Conservation (phyloP, 2,888 invertebrate species). For the Balanococcus diminutus region DNA sequence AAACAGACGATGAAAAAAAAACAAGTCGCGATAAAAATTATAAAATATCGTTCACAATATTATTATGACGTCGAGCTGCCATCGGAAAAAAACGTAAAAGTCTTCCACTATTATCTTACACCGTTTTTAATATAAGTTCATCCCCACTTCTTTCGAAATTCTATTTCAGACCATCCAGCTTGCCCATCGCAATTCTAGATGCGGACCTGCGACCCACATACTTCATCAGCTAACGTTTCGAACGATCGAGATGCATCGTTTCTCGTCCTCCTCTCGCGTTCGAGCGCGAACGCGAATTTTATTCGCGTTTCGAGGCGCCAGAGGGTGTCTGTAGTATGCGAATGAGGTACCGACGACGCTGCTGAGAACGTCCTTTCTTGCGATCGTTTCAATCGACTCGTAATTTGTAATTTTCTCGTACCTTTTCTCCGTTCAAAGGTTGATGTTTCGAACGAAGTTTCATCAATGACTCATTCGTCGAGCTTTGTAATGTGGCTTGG, state of each 20-base stretch:
- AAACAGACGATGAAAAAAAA: background rate
- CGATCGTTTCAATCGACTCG: background rate
- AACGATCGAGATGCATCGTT: conserved; percentile 30
- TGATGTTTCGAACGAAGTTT: background rate
- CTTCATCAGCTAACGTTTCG: background rate
- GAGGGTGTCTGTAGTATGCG: background rate
- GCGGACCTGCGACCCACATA: conserved; percentile 46
- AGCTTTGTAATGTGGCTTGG: background rate
- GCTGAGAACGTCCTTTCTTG: background rate
- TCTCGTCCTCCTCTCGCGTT: no score
- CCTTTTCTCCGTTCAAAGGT: background rate
- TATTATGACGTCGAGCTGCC: conserved; percentile 46
- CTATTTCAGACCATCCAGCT: conserved; percentile 55
- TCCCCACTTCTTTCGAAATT: conserved; percentile 49
- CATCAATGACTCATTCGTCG: background rate
- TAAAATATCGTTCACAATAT: conserved; percentile 18
- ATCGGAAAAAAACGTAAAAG: conserved; percentile 48
- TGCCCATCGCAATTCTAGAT: conserved; percentile 46
- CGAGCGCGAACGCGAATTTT: background rate
- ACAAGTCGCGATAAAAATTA: background rate
- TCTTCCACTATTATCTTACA: conserved; percentile 51
- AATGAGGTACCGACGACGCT: background rate
- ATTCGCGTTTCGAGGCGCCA: background rate
- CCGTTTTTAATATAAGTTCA: conserved; percentile 11
- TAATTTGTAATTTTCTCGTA: background rate